Evolutionary conservation across 2,113 vertebrate genomes (phyloP).

Genomic region (Atherinomorus stipes): DNA sequence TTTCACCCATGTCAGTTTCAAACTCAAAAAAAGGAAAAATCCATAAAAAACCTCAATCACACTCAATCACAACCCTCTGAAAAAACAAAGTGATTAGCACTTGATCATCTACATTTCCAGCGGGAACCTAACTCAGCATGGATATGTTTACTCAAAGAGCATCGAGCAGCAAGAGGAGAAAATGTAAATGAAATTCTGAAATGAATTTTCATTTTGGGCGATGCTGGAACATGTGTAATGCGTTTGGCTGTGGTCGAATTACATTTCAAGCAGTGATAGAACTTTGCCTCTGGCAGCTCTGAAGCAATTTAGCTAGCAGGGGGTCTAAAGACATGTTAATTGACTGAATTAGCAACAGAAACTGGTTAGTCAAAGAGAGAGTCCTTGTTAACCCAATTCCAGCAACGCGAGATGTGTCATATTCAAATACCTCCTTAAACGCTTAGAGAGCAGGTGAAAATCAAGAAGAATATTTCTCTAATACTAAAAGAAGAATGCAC

Average conservation of each 20-base stretch:
- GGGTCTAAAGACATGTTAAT: slow-evolving; percentile 46
- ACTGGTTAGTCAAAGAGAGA: slow-evolving; percentile 15
- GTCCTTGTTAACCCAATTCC: slow-evolving; percentile 34
- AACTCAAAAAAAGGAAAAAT: slow-evolving; percentile 6
- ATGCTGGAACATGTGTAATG: slow-evolving; percentile 40
- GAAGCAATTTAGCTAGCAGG: slow-evolving; percentile 32
- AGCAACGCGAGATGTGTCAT: slow-evolving; percentile 3
- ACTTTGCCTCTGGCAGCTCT: slow-evolving; percentile 37
- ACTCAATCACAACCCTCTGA: slow-evolving; percentile 8
- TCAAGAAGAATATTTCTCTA: slow-evolving; percentile 45
- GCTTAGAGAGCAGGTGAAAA: slow-evolving; percentile 11
- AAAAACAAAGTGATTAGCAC: slow-evolving; percentile 51
- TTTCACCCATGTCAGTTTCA: not conserved
- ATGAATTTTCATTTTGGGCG: slow-evolving; percentile 63
- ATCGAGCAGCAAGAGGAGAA: slow-evolving; percentile 36
- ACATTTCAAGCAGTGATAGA: slow-evolving; percentile 43
- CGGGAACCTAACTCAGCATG: slow-evolving; percentile 25
- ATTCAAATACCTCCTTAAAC: slow-evolving; percentile 24
- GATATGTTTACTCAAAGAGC: slow-evolving; percentile 23
- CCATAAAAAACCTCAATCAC: slow-evolving; percentile 11
- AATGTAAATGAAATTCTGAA: slow-evolving; percentile 67
- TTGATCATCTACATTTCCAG: slow-evolving; percentile 62
- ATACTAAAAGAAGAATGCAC: slow-evolving; percentile 39
- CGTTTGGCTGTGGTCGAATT: slow-evolving; percentile 46
- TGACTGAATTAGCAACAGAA: slow-evolving; percentile 46